Evolutionary conservation across 1,140 invertebrate species (phyloP), one percentile per base, ranked within the genome.

Genomic region (Drosophila pseudoananassae): DNA sequence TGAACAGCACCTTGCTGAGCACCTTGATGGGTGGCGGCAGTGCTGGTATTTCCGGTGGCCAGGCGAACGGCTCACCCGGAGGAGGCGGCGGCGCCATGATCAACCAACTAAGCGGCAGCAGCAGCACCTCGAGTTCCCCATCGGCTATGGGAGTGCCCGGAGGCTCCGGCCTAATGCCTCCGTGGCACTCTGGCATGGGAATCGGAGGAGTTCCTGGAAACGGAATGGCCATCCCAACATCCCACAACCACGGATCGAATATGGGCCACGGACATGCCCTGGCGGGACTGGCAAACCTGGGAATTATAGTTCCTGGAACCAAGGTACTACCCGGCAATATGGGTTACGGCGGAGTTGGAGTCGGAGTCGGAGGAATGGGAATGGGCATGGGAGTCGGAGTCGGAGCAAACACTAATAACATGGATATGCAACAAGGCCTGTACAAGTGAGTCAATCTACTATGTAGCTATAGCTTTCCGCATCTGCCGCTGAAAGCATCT

Each of bases 271-370:
- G 89, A 53, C 89, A 91, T 51, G 71, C 78, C 3, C 27, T 91
- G 47, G 71, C 89, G 1, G 89, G 89, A 14, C 52, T 91, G 69
- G 84, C 85, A 6, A 84, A 74, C 46, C 49, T 91, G 43, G 90
- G 89, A 27, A 90, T 91, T 12, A 84, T 90, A 15, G 70, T 91
- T 50, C 81, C 79, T 10, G 65, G 63, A 31, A 68, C 49, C 56
- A 89, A 79, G 10, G 71, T 58, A 47, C 50, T 84, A 40, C 52
- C 68, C 14, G 78, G 68, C 31, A 51, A 56, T 56, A n/a, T 76
- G 0, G 82, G 83, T 33, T 88, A 85, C 14, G 81, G 81, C n/a
- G 70, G 68, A 17, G 70, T 65, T 10, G 78, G 82, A 65, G 46
- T 78, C 0, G 49, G 31, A 36, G 55, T 25, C 1, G 73, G 72